Base-by-base conservation (phyloP, 2,888 invertebrate species). In the Agriopis leucophaearia region DNA sequence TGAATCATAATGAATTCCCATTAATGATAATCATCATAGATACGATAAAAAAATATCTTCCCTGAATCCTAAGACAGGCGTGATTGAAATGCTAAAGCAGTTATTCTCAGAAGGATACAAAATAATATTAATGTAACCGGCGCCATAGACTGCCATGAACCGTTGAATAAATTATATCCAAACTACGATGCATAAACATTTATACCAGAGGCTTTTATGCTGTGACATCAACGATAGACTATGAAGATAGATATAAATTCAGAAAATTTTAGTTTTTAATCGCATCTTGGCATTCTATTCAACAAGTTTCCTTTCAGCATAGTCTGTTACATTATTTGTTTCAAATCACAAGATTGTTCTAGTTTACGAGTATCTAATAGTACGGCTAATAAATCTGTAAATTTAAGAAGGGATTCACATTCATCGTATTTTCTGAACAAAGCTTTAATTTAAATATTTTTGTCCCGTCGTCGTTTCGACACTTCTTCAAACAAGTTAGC, bases 91-190 rank as follows among this genome's bases (percentile, higher is more conserved):
- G 59, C 16, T 44, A 54, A 54, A 0, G 40, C 27, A 13, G 66
- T 58, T 69, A 66, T 78, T 76, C 76, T 66, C 0, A 57, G 77
- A 76, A 80, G 51, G 27, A n/a, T 70, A 68, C 64, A 74, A 77
- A 73, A 74, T 71, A 71, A 74, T 74, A 74, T 72, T 62, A 57
- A 66, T 60, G 59, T 38, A 74, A 67, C 74, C 71, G 77, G 74
- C 76, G 78, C 76, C 78, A 70, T 68, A 66, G 51, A 48, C 57
- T 69, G 45, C 68, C 68, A 68, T 54, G 70, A 76, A 64, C 81
- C 81, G 81, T 84, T 85, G 86, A 83, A 86, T 87, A 83, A 74
- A 87, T 87, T 85, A 88, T 47, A 57, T 51, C 4, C 8, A 15
- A 52, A 62, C 50, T 35, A 35, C 36, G 35, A 51, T 36, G 36